A percentile compares a stretch with the other conserved stretches of the same genome.
Evolutionary conservation across 1,140 invertebrate genomes (phyloP).

Genomic region (Rhagoletis zephyria): DNA sequence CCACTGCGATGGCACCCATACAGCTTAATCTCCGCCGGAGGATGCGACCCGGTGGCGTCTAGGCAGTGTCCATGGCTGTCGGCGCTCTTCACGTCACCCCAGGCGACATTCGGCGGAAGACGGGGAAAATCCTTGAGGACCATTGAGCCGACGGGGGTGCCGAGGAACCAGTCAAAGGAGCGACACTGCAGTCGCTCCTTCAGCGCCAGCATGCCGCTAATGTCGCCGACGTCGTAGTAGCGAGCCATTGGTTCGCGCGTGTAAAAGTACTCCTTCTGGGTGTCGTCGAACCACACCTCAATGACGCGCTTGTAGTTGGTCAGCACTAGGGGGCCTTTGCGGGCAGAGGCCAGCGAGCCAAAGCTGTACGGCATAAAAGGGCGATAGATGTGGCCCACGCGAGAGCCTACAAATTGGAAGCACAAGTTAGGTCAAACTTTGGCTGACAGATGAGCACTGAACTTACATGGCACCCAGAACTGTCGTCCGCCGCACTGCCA

Average conservation of each 20-base stretch:
- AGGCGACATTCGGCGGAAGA: too few species aligned
- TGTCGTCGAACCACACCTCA: conserved; percentile 95
- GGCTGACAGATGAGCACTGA: conserved; percentile 96
- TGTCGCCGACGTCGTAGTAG: conserved; percentile 88
- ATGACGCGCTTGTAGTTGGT: conserved; percentile 96
- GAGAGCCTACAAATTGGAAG: too few species aligned
- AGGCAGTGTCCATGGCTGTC: too few species aligned
- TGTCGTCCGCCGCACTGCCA: conserved; percentile 99
- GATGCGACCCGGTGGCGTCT: too few species aligned
- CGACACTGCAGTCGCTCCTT: conserved; percentile 90
- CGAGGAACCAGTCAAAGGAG: conserved; percentile 96
- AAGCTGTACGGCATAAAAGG: conserved; percentile 99
- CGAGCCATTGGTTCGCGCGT: conserved; percentile 89
- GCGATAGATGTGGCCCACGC: conserved; percentile 97
- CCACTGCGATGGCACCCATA: too few species aligned
- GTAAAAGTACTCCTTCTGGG: conserved; percentile 96
- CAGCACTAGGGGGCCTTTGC: conserved; percentile 94
- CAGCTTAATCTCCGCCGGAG: too few species aligned
- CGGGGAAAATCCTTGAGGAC: too few species aligned
- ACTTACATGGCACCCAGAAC: conserved; percentile 99
- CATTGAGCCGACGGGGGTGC: too few species aligned
- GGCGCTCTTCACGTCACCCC: too few species aligned
- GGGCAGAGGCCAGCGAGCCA: conserved; percentile 89
- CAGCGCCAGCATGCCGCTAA: conserved; percentile 84
- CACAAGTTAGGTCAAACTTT: too few species aligned